Evolutionary conservation across 2,888 invertebrate species (phyloP), one percentile per base, ranked within the genome.

Genomic region (Sclerodermus sp.): DNA sequence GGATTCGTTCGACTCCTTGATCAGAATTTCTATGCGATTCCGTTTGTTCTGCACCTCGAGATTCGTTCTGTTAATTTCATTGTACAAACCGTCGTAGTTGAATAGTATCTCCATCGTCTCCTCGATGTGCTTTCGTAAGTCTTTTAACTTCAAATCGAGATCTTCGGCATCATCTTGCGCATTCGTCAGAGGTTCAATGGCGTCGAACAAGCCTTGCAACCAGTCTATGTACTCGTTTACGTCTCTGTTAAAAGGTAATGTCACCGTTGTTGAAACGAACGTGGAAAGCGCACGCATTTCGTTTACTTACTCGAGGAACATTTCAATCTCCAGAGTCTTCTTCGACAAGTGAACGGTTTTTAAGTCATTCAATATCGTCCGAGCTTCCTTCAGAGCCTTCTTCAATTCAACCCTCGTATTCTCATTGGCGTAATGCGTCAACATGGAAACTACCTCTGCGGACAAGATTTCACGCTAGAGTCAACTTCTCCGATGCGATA

Each of bases 351-450:
- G 66, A 0, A 76, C 51, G 48, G 53, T 59, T 39, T 80, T 77
- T 39, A 86, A 79, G 23, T 81, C 73, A 17, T 80, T 78, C 17
- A 83, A 72, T 48, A 82, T 77, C 55, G 71, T 76, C 10, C 72
- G 75, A 0, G 83, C 84, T 62, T 82, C 80, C 42, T 81, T 78
- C 4, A 85, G 60, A 0, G 82, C 83, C 12, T 79, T 80, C 29
- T 83, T 80, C 1, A 83, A 67, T 52, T 81, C 82, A n/a, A 85
- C 65, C 53, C 83, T 82, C 39, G 82, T 81, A 29, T 81, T 79
- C 15, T 80, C 80, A 45, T 79, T 80, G 2, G 81, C 82, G 51
- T 84, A 82, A 32, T 78, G 60, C 10, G 47, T 48, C 17, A 77
- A 51, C 47, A 70, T 66, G 1, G 51, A 47, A 1, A 66, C 62